Conservation (phyloP, 2,797 vertebrate species). For the Oophaga sylvatica region DNA sequence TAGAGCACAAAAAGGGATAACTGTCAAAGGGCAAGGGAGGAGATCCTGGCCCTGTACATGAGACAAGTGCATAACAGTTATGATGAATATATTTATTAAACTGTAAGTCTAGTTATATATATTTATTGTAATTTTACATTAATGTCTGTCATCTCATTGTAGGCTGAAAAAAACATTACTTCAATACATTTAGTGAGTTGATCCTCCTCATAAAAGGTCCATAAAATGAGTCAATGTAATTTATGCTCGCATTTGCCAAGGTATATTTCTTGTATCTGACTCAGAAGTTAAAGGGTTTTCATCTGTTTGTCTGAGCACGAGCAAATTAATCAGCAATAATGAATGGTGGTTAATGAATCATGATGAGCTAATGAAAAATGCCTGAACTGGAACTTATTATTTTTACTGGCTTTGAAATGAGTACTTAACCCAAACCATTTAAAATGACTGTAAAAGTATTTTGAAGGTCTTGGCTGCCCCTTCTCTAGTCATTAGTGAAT, state of each 20-base stretch:
- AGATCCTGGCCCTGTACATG: no score
- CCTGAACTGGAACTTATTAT: constrained; percentile 45
- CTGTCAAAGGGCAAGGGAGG: no score
- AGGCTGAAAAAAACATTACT: background rate
- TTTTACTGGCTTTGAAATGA: constrained; percentile 35
- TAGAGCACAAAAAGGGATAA: no score
- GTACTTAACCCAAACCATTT: constrained; percentile 28
- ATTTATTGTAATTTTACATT: background rate
- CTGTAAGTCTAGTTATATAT: background rate
- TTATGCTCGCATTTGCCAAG: constrained; percentile 19
- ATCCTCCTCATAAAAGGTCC: background rate
- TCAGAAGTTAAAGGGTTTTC: constrained; percentile 29
- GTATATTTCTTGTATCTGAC: constrained; percentile 23
- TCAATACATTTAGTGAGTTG: background rate
- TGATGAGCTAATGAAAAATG: constrained; percentile 40
- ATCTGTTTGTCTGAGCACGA: constrained; percentile 24
- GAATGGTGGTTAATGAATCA: constrained; percentile 44
- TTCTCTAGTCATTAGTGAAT: constrained; percentile 32
- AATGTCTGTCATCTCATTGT: background rate
- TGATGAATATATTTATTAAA: background rate
- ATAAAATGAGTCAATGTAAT: constrained; percentile 24
- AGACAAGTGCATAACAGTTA: background rate
- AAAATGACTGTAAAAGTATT: constrained; percentile 31
- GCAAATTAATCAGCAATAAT: constrained; percentile 42
- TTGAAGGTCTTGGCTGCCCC: constrained; percentile 18